Conservation (phyloP, 2,888 invertebrate genomes). For the Tinea trinotella region DNA sequence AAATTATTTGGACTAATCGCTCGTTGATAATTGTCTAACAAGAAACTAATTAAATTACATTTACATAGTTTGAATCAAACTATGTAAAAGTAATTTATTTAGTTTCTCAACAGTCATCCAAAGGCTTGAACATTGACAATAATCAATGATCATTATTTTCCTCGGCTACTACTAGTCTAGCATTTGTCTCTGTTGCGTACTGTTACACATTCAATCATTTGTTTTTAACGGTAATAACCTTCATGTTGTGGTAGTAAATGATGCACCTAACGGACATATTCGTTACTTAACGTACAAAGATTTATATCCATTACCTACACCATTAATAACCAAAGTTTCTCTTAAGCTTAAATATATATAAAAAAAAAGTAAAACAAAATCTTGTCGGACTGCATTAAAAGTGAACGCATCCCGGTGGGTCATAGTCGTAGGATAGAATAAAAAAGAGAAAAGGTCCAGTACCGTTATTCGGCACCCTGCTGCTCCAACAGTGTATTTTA, state of each 20-base stretch:
- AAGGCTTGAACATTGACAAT: too few species aligned
- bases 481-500: conserved; percentile 10
- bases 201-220: conserved; percentile 8
- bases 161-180: neutral
- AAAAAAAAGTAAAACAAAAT: conserved; percentile 25
- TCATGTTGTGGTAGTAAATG: conserved; percentile 14
- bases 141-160: too few species aligned
- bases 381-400: conserved; percentile 48
- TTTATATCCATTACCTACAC: conserved; percentile 14
- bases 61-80: too few species aligned
- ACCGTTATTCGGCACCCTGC: conserved; percentile 30
- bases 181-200: neutral
- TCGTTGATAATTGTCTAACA: too few species aligned
- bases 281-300: neutral
- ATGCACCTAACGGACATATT: conserved; percentile 8
- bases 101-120: too few species aligned
- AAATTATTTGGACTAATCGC: too few species aligned
- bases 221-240: conserved; percentile 10
- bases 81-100: too few species aligned
- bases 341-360: neutral
- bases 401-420: conserved; percentile 53
- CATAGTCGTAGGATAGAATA: conserved; percentile 36
- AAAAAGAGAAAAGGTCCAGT: conserved; percentile 49
- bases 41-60: too few species aligned
- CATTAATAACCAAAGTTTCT: conserved; percentile 18